A percentile compares a stretch with the other conserved stretches of the same genome.
These are phyloP conservation scores for Ascaphus truei DNA, from an alignment of 2,113 vertebrate species.

Conservation along the genomic window DNA sequence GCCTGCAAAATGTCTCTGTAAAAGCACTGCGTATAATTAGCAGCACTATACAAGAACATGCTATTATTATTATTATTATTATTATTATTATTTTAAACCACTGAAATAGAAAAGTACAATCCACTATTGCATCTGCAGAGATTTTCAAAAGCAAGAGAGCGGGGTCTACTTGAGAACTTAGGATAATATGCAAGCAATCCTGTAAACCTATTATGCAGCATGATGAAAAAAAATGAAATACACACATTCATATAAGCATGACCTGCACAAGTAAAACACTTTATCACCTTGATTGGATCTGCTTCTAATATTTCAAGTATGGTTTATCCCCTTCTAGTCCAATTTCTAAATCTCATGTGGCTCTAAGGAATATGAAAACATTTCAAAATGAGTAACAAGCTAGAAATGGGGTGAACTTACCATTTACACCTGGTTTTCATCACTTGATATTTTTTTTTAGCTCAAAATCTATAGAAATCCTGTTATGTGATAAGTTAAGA, in stretches of 20 bases:
- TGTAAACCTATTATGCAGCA: not conserved
- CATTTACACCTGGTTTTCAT: slow-evolving; percentile 22
- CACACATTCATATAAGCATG: not conserved
- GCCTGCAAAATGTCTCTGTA: too few species aligned
- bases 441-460: not conserved
- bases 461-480: not conserved
- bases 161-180: too few species aligned
- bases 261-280: not conserved
- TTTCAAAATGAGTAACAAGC: slow-evolving; percentile 1
- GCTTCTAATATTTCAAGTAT: not conserved
- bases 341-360: not conserved
- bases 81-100: too few species aligned
- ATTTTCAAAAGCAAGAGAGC: too few species aligned
- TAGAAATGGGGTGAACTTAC: not conserved
- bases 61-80: too few species aligned
- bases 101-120: too few species aligned
- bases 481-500: not conserved
- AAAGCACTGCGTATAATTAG: too few species aligned
- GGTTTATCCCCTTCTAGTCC: not conserved
- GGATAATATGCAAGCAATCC: not conserved
- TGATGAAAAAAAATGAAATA: not conserved
- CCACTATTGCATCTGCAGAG: too few species aligned
- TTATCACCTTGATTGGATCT: not conserved
- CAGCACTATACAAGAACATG: too few species aligned
- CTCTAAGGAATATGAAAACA: slow-evolving; percentile 12